phyloP scores from a whole-genome alignment of 2,888 invertebrate genomes.

The Xiphydria camelus region DNA sequence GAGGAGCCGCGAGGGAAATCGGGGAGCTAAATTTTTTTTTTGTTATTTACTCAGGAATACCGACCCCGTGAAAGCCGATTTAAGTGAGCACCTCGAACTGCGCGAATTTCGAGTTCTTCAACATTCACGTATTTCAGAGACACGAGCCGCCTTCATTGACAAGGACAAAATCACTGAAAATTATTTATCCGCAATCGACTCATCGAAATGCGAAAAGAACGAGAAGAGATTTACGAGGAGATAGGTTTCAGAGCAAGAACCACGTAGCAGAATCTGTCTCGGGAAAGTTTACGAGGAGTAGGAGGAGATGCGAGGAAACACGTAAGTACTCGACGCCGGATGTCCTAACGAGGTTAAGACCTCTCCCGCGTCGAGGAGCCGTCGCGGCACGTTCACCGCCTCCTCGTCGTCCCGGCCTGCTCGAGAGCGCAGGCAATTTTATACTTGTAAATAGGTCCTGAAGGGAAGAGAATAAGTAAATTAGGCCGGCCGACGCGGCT shows the following conservation, averaged over 20 bases:
- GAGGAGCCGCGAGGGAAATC: too few species aligned
- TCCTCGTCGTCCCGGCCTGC: slow-evolving; percentile 18
- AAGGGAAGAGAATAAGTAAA: slow-evolving; percentile 76
- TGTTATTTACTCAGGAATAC: too few species aligned
- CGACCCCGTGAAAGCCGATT: too few species aligned
- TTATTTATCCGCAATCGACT: too few species aligned
- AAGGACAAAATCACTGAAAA: too few species aligned
- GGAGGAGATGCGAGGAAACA: slow-evolving; percentile 27
- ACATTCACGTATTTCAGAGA: too few species aligned
- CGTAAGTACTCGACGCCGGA: slow-evolving; percentile 23
- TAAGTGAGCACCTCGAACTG: too few species aligned
- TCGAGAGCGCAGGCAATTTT: slow-evolving; percentile 37
- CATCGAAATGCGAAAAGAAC: too few species aligned
- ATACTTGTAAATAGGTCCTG: slow-evolving; percentile 71
- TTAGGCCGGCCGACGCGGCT: slow-evolving; percentile 68
- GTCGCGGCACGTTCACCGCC: not conserved
- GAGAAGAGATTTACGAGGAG: not conserved
- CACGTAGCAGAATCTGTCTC: slow-evolving; percentile 8
- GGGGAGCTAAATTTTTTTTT: too few species aligned
- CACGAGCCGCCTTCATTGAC: too few species aligned
- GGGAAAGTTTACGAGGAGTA: too few species aligned
- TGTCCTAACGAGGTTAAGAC: slow-evolving; percentile 24
- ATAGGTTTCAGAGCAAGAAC: not conserved
- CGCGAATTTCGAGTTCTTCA: too few species aligned
- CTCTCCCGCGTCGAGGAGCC: slow-evolving; percentile 22